Base-by-base conservation (phyloP, 2,888 invertebrate species). In the Dicyrtoma fusca region DNA sequence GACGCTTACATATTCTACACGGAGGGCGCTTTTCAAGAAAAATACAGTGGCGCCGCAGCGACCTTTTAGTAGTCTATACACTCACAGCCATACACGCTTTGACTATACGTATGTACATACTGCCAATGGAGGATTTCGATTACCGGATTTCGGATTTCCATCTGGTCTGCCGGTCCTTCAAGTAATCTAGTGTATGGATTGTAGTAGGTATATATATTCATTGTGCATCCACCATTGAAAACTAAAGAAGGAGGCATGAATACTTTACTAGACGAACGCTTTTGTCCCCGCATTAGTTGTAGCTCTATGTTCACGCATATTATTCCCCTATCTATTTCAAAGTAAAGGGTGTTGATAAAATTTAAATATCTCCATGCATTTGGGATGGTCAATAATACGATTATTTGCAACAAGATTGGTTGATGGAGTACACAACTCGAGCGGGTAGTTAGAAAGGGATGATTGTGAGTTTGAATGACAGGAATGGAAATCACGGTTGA, bases 281-380 rank as follows among this genome's bases (percentile, higher is more conserved):
- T 13, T n/a, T 59, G 55, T 55, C 3, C 19, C 49, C 11, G 34
- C 3, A 34, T 34, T 34, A 34, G 34, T 34, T 34, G 34, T 34
- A 34, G 34, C 8, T 8, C 45, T 53, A 19, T 11, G 17, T n/a
- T 11, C 26, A 25, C 21, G 57, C 25, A 25, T 25, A 57, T 53
- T 25, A 57, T 13, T 21, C 25, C 14, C 25, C 26, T 57, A 25
- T 57, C 57, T 25, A 23, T 57, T 57, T 57, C 25, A 23, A 57
- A 14, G 61, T 61, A 64, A 64, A 64, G 49, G 64, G 64, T 64
- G 64, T 49, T 45, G 64, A 51, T 64, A 49, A 64, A n/a, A 64
- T 64, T 64, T 47, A 49, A 64, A 64, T 64, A 25, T 47, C 47
- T 45, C 17, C 51, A 47, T 64, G 45, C 26, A 34, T 34, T 34